Evolutionary conservation across 1,140 invertebrate species (phyloP).

Genomic region (Drosophila leontia): DNA sequence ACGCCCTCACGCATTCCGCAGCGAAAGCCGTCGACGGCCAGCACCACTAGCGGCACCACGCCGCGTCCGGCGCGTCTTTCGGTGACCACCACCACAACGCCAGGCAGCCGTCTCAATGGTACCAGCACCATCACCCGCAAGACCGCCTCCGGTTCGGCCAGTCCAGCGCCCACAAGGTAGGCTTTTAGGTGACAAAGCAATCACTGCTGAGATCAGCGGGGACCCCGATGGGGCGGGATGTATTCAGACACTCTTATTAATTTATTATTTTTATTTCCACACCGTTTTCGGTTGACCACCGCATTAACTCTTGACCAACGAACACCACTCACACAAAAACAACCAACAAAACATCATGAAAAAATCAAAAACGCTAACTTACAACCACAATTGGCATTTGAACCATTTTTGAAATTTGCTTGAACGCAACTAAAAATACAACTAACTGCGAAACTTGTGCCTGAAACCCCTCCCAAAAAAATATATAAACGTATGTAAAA

Average conservation of each 20-base stretch:
- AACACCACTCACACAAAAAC: slow-evolving; percentile 56
- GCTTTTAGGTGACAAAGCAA: slow-evolving; percentile 2
- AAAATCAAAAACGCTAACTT: slow-evolving; percentile 41
- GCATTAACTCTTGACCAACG: slow-evolving; percentile 66
- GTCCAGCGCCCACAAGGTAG: slow-evolving; percentile 89
- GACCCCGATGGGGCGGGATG: slow-evolving; percentile 14
- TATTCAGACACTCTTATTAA: slow-evolving; percentile 57
- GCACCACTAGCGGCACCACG: slow-evolving; percentile 86
- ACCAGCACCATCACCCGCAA: slow-evolving; percentile 87
- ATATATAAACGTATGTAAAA: slow-evolving; percentile 32
- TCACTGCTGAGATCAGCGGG: slow-evolving; percentile 1
- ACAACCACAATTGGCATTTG: slow-evolving; percentile 61
- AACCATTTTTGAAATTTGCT: slow-evolving; percentile 64
- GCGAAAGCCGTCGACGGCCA: slow-evolving; percentile 87
- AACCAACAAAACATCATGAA: slow-evolving; percentile 57
- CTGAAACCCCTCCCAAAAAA: slow-evolving; percentile 46
- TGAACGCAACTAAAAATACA: slow-evolving; percentile 67
- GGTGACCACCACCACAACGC: slow-evolving; percentile 83
- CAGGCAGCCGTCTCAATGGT: slow-evolving; percentile 85
- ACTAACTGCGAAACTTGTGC: slow-evolving; percentile 69
- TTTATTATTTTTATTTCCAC: slow-evolving; percentile 71
- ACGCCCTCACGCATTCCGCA: slow-evolving; percentile 91
- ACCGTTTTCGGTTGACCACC: slow-evolving; percentile 68
- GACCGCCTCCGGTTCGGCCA: slow-evolving; percentile 90
- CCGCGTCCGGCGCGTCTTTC: slow-evolving; percentile 86